Evolutionary conservation across 2,888 invertebrate genomes (phyloP).

Genomic region (Phania funesta): DNA sequence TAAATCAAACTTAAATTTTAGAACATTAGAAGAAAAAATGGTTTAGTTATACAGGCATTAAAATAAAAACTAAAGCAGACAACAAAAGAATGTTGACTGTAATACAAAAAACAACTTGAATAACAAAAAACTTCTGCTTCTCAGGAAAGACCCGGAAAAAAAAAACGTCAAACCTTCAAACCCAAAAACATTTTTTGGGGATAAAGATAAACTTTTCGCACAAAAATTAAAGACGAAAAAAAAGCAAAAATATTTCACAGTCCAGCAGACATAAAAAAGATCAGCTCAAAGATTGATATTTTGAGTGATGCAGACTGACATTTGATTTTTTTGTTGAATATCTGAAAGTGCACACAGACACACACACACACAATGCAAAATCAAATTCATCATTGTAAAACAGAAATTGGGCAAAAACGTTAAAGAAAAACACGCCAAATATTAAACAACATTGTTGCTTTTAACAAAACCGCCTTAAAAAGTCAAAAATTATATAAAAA

Average conservation of each 20-base stretch:
- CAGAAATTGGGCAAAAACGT: background rate
- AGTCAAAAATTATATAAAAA: too few relatives aligned
- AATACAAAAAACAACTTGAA: background rate
- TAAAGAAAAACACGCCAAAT: constrained; percentile 23
- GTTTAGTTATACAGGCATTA: background rate
- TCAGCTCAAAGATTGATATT: constrained; percentile 55
- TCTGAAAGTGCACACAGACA: background rate
- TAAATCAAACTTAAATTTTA: background rate
- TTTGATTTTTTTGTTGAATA: constrained; percentile 42
- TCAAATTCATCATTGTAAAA: constrained; percentile 3
- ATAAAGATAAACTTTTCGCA: constrained; percentile 17
- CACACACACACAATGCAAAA: background rate
- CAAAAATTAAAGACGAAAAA: background rate
- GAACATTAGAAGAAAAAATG: background rate
- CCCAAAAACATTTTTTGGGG: background rate
- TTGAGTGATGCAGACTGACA: constrained; percentile 62
- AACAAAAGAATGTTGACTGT: constrained; percentile 60
- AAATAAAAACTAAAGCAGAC: constrained; percentile 51
- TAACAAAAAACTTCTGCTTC: constrained; percentile 34
- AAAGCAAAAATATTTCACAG: constrained; percentile 36
- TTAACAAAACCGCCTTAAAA: constrained; percentile 43
- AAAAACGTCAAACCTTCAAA: background rate
- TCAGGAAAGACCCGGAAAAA: constrained; percentile 33
- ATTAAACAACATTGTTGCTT: constrained; percentile 41
- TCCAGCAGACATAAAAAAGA: constrained; percentile 18